Conservation (phyloP, 2,888 invertebrate species). For the Agonopterix heracliana region DNA sequence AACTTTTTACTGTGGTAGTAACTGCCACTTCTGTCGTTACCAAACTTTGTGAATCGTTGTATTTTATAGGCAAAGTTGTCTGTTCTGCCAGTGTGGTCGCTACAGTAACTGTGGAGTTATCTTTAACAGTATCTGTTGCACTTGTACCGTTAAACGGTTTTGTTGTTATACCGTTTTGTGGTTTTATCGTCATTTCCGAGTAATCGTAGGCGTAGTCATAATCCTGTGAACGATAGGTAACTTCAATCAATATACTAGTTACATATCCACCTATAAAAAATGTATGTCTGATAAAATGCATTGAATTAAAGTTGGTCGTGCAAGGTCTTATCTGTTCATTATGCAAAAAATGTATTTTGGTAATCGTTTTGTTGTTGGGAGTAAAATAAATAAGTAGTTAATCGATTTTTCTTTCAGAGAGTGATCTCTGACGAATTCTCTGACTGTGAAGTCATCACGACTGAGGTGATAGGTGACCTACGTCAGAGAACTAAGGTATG, state of each 20-base stretch:
- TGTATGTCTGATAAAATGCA: no score
- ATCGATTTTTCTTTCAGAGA: no score
- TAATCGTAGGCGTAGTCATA: conserved; percentile 86
- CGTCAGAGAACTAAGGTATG: no score
- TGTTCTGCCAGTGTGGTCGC: conserved; percentile 19
- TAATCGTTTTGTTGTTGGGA: no score
- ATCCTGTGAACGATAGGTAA: conserved; percentile 68
- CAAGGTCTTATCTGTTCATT: no score
- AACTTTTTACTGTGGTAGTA: conserved; percentile 18
- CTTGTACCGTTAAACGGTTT: conserved; percentile 52
- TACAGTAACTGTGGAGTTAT: conserved; percentile 26
- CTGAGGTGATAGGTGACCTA: no score
- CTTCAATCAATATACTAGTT: neutral
- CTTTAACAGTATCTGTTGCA: conserved; percentile 22
- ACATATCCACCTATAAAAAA: no score
- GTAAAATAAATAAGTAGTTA: no score
- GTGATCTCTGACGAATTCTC: no score
- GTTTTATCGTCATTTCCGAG: conserved; percentile 82
- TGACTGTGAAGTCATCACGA: no score
- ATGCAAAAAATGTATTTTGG: no score
- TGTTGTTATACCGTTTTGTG: conserved; percentile 60
- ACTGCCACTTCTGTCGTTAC: conserved; percentile 1
- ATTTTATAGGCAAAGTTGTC: conserved; percentile 22
- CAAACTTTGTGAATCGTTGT: conserved; percentile 9
- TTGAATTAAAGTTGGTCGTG: no score